phyloP scores from a whole-genome alignment of 2,888 invertebrate species.

The Agrotis exclamationis region DNA sequence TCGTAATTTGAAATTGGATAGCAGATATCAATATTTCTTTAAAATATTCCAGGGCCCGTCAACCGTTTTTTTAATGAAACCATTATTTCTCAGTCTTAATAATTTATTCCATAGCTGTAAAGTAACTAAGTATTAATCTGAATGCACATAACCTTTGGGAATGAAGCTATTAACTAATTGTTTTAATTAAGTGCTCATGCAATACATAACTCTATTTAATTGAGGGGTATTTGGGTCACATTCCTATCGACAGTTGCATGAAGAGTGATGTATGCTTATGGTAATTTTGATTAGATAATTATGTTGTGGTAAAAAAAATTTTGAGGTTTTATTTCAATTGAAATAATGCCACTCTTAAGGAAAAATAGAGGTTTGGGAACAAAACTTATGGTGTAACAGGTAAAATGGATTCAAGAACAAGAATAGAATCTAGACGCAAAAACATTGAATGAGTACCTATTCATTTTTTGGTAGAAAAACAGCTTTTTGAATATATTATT shows the following conservation, averaged over 20 bases:
- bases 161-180: slow-evolving; percentile 43
- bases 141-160: slow-evolving; percentile 16
- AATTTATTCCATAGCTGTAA: background rate
- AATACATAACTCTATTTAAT: slow-evolving; percentile 45
- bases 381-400: too few species aligned
- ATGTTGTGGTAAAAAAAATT: background rate
- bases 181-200: slow-evolving; percentile 40
- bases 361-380: too few species aligned
- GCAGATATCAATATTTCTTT: background rate
- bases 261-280: slow-evolving; percentile 12
- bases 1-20: too few species aligned
- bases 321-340: too few species aligned
- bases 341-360: too few species aligned
- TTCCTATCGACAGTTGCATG: slow-evolving; percentile 32
- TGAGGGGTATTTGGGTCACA: slow-evolving; percentile 45
- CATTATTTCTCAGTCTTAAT: background rate
- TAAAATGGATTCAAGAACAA: too few species aligned
- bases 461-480: too few species aligned
- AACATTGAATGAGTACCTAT: too few species aligned
- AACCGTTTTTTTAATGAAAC: too few species aligned
- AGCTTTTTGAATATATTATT: too few species aligned
- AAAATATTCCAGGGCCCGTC: too few species aligned
- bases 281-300: background rate
- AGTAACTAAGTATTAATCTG: background rate
- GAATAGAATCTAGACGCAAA: too few species aligned